Evolutionary conservation across 1,140 invertebrate genomes (phyloP).

Genomic region (Scylla paramamosain): DNA sequence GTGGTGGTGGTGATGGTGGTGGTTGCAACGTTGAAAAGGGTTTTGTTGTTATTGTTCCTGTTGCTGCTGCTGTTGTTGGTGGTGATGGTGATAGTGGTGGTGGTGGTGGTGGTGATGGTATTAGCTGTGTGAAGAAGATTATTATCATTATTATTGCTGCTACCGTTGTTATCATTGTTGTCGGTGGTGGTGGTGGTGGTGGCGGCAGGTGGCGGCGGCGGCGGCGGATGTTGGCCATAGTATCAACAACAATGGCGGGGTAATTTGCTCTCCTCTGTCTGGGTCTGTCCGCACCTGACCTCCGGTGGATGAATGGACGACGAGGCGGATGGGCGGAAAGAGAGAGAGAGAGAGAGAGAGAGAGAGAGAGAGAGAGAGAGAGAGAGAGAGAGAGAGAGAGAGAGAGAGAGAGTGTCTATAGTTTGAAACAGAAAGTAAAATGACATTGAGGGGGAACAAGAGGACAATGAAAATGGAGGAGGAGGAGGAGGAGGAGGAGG

Average conservation of each 20-base stretch:
- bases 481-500: too few relatives aligned
- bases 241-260: background rate
- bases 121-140: too few relatives aligned
- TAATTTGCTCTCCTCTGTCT: conserved; percentile 14
- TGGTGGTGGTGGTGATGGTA: too few relatives aligned
- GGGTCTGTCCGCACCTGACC: background rate
- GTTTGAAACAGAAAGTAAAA: background rate
- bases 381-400: conserved; percentile 12
- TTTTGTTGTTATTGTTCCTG: too few relatives aligned
- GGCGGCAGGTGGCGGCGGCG: background rate
- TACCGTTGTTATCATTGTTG: background rate
- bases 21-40: too few relatives aligned
- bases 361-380: background rate
- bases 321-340: background rate
- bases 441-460: too few relatives aligned
- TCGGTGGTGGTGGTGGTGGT: background rate
- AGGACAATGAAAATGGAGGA: too few relatives aligned
- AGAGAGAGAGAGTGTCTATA: background rate
- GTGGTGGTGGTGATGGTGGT: too few relatives aligned
- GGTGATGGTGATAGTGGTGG: too few relatives aligned
- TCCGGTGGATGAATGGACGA: background rate
- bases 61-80: too few relatives aligned
- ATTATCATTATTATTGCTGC: too few relatives aligned
- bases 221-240: background rate
- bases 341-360: background rate